Base-by-base conservation (phyloP, 37 sponge, comb jelly and placozoan species). In the Petrosia ficiformis region DNA sequence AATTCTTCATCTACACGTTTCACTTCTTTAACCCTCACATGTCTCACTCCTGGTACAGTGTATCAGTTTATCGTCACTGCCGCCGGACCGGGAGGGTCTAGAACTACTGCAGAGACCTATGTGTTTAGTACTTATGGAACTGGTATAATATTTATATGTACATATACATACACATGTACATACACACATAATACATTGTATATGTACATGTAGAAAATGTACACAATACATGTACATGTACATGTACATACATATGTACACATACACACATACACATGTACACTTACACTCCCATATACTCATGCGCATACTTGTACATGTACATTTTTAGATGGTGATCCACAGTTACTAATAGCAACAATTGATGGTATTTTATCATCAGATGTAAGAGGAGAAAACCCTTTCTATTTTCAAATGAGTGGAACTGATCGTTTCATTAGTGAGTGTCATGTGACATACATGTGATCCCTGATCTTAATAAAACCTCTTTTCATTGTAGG, bases 11-110 rank as follows among this genome's bases (percentile, higher is more conserved):
- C 33, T 39, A 83, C 84, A n/a, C 24, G 29, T 43, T 21, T 32
- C 8, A 67, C 74, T n/a, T 33, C 54, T 2, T 1, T 75, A 0
- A 52, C 59, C 0, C 59, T 82, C 24, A 6, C 30, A 2, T 6
- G 3, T 1, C 75, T 82, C 34, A 30, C 26, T 3, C 66, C 74
- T 40, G 68, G 54, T 34, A 75, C 82, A 10, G 38, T 44, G 39
- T 82, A 82, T 40, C 24, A 43, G 57, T 21, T 74, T 1, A 67
- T 24, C 4, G 43, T 82, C 43, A 38, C 40, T 74, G 82, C 82
- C 57, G 39, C 4, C n/a, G 70, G 75, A 29, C 63, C 44, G 11
- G 76, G 82, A 2, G 82, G 75, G 2, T 28, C 37, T 0, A 44
- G 21, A 39, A 19, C 39, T 3, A 14, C 39, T 24, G 38, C 65